Percentiles rank a stretch among this genome's conserved stretches.
Evolutionary conservation across 2,888 invertebrate genomes (phyloP).

Genomic region (Rotaria sp.): DNA sequence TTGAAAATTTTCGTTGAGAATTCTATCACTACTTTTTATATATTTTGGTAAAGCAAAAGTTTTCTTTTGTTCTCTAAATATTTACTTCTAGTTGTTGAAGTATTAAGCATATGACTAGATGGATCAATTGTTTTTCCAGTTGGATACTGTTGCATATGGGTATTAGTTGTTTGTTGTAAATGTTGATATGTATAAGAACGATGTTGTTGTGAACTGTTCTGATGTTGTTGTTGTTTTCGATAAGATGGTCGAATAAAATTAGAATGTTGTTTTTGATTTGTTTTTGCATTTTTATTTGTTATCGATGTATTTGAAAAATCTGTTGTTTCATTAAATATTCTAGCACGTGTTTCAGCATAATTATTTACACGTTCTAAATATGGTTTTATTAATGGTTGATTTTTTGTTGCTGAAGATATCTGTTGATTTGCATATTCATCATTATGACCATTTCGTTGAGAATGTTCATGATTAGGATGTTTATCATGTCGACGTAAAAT

Average conservation of each 20-base stretch:
- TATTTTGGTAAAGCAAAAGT: too few relatives aligned
- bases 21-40: too few relatives aligned
- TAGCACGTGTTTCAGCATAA: conserved; percentile 10
- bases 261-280: background rate
- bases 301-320: background rate
- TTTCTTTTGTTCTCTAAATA: too few relatives aligned
- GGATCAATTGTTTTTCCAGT: background rate
- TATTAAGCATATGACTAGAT: conserved; percentile 12
- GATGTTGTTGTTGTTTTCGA: background rate
- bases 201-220: conserved; percentile 13
- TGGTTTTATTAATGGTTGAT: background rate
- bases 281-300: background rate
- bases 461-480: background rate
- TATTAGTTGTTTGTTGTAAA: background rate
- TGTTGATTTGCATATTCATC: background rate
- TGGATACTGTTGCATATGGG: background rate
- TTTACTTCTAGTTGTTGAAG: background rate
- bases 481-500: conserved; percentile 1
- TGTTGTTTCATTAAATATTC: background rate
- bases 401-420: background rate
- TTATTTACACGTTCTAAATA: background rate
- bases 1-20: too few relatives aligned
- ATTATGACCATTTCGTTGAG: background rate
- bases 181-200: conserved; percentile 1
- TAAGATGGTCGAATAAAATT: background rate